These are phyloP conservation scores for Ctenicera cuprea DNA, from an alignment of 2,888 invertebrate genomes.

Conservation along the genomic window DNA sequence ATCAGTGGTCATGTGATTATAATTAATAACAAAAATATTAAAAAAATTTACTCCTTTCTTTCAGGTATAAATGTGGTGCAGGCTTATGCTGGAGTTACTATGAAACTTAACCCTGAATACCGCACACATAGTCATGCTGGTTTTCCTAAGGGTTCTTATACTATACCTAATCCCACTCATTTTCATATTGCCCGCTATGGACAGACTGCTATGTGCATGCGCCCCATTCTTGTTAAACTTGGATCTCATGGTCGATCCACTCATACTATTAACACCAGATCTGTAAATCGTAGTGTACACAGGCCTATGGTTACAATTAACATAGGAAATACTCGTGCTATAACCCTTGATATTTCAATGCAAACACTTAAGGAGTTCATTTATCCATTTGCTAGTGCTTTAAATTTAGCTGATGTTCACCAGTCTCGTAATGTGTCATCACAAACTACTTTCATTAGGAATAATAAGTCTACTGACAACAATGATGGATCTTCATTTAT, in stretches of 20 bases:
- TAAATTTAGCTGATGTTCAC: conserved; percentile 61
- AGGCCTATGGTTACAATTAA: conserved; percentile 64
- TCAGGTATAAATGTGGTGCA: conserved; percentile 53
- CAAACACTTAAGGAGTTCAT: conserved; percentile 67
- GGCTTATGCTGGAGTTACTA: conserved; percentile 41
- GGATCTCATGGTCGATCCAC: conserved; percentile 47
- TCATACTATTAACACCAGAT: conserved; percentile 48
- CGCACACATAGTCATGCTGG: conserved; percentile 69
- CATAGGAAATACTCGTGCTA: conserved; percentile 62
- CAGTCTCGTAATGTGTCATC: conserved; percentile 58
- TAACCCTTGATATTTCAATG: conserved; percentile 66
- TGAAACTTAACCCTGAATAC: conserved; percentile 57
- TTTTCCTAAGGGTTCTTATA: conserved; percentile 69
- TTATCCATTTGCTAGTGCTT: conserved; percentile 66
- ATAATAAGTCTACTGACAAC: not conserved
- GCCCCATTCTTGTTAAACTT: conserved; percentile 63
- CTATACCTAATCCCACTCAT: conserved; percentile 69
- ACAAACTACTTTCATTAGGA: conserved; percentile 65
- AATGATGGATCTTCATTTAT: not conserved
- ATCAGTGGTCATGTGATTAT: conserved; percentile 45
- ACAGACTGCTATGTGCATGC: conserved; percentile 61
- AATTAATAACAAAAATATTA: conserved; percentile 8
- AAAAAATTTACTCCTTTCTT: conserved; percentile 56
- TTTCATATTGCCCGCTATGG: conserved; percentile 68
- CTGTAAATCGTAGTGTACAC: conserved; percentile 32